These are phyloP conservation scores for Neosilurus mollespiculum DNA, from an alignment of 2,797 vertebrate genomes.

Conservation along the genomic window DNA sequence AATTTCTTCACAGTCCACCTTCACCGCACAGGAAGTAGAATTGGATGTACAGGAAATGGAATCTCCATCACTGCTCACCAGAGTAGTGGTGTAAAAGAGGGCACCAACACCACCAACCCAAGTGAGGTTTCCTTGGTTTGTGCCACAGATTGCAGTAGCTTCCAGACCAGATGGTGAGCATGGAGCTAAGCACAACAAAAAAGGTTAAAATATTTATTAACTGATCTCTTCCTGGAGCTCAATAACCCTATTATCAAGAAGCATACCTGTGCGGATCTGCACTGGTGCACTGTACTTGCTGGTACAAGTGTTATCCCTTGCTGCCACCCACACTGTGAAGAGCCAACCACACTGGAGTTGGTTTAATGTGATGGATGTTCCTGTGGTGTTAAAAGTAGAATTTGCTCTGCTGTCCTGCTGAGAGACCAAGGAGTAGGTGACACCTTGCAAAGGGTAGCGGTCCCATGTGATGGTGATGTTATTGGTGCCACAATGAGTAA, in stretches of 20 bases:
- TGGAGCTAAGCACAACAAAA: constrained; percentile 64
- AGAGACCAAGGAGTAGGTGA: constrained; percentile 61
- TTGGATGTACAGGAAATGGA: constrained; percentile 64
- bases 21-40: constrained; percentile 63
- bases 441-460: constrained; percentile 53
- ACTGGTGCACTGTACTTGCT: constrained; percentile 60
- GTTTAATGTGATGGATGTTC: constrained; percentile 52
- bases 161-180: constrained; percentile 68
- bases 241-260: not conserved
- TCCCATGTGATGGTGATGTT: constrained; percentile 71
- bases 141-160: constrained; percentile 65
- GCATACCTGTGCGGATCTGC: constrained; percentile 66
- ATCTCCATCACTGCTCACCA: constrained; percentile 60
- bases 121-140: constrained; percentile 63
- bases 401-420: constrained; percentile 36
- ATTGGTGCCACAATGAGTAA: constrained; percentile 63
- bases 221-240: not conserved
- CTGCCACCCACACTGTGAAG: constrained; percentile 57
- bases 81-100: constrained; percentile 61
- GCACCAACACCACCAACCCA: constrained; percentile 64
- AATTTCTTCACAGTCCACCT: constrained; percentile 66
- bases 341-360: constrained; percentile 65
- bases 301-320: constrained; percentile 66
- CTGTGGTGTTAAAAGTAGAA: constrained; percentile 48
- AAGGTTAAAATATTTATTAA: not conserved